Conservation (phyloP, 2,113 vertebrate genomes). For the Dinomys branickii region DNA sequence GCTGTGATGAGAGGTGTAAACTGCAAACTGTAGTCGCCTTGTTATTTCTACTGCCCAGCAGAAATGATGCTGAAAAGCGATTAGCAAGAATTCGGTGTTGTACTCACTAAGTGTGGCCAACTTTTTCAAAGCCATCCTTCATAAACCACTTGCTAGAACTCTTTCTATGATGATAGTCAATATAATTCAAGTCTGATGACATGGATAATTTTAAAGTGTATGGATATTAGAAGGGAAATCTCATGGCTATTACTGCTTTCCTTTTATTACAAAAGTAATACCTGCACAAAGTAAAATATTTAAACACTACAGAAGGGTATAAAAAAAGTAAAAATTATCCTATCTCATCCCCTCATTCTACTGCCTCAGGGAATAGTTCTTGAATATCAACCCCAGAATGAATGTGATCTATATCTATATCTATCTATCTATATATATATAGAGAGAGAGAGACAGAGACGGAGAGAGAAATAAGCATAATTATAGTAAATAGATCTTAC, state of each 20-base stretch:
- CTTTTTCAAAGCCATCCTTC: not conserved
- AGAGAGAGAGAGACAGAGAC: too few species aligned
- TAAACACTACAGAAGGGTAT: conserved; percentile 38
- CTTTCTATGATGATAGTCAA: not conserved
- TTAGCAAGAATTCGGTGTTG: not conserved
- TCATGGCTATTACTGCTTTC: not conserved
- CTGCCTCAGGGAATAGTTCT: not conserved
- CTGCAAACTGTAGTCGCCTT: too few species aligned
- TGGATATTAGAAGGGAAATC: not conserved
- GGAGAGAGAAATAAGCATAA: conserved; percentile 6
- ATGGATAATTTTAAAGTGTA: not conserved
- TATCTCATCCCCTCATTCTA: not conserved
- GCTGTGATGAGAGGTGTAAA: not conserved
- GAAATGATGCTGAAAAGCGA: not conserved
- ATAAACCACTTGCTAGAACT: rapidly evolving
- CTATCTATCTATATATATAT: too few species aligned
- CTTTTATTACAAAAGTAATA: conserved; percentile 46
- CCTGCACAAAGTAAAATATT: not conserved
- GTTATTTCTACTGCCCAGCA: not conserved
- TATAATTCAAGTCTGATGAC: not conserved
- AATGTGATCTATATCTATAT: not conserved
- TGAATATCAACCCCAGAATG: not conserved
- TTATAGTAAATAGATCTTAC: not conserved
- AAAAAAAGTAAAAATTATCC: conserved; percentile 1
- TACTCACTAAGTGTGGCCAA: not conserved